phyloP scores from a whole-genome alignment of 2,888 invertebrate species.

The Rhogogaster chlorosoma region DNA sequence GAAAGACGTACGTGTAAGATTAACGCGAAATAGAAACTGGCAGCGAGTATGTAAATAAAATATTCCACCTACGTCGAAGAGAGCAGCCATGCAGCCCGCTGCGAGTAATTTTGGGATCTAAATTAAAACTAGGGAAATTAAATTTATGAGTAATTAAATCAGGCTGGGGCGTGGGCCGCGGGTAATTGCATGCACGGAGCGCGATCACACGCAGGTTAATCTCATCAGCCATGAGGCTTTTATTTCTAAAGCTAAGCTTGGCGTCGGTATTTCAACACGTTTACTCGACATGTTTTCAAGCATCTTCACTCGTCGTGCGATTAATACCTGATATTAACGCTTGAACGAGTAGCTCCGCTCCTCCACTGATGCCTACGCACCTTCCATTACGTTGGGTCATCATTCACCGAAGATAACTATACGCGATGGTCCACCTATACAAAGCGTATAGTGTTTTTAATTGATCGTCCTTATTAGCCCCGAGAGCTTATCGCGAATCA shows the following conservation, averaged over 20 bases:
- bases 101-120: conserved; percentile 59
- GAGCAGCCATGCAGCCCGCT: conserved; percentile 22
- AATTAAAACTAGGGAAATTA: conserved; percentile 62
- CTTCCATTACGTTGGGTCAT: not conserved
- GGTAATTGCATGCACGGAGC: conserved; percentile 54
- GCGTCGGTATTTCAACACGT: conserved; percentile 19
- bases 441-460: conserved; percentile 27
- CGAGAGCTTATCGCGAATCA: conserved; percentile 36
- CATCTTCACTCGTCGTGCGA: conserved; percentile 14
- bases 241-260: conserved; percentile 28
- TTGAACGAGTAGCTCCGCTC: not conserved
- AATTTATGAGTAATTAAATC: conserved; percentile 63
- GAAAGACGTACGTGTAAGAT: not conserved
- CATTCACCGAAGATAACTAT: conserved; percentile 4
- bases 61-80: conserved; percentile 19
- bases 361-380: conserved; percentile 12
- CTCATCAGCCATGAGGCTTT: conserved; percentile 56
- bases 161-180: conserved; percentile 53
- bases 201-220: conserved; percentile 60
- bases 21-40: not conserved
- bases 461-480: conserved; percentile 32
- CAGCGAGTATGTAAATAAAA: not conserved
- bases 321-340: conserved; percentile 32
- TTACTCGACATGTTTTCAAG: not conserved
- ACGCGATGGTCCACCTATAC: not conserved